Conservation (phyloP, 2,797 vertebrate species). For the Cryptoblepharus egeriae region DNA sequence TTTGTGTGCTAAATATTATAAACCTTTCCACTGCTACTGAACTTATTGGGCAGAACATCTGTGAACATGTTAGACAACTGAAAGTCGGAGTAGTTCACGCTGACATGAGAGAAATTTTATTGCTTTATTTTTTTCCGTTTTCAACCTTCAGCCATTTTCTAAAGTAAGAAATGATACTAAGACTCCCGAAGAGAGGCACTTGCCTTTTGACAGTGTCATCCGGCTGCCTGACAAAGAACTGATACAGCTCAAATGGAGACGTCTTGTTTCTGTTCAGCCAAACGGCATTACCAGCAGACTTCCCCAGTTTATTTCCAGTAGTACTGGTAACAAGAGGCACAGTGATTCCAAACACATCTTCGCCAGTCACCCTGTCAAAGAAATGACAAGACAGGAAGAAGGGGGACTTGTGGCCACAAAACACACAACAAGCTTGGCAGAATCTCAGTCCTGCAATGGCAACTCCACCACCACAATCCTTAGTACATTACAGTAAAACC, state of each 20-base stretch:
- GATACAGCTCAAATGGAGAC: constrained; percentile 94
- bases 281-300: constrained; percentile 94
- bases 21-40: too few species aligned
- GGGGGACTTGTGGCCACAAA: background rate
- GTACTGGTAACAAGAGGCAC: constrained; percentile 92
- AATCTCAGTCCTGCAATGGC: background rate
- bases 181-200: constrained; percentile 43
- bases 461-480: background rate
- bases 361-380: constrained; percentile 82
- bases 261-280: constrained; percentile 94
- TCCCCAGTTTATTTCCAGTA: constrained; percentile 93
- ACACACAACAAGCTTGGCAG: background rate
- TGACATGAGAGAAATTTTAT: background rate
- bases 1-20: background rate
- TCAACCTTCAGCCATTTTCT: constrained; percentile 14
- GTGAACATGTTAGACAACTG: background rate
- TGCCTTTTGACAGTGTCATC: constrained; percentile 86
- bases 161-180: background rate
- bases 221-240: constrained; percentile 92
- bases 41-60: background rate
- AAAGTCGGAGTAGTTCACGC: background rate
- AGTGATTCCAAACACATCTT: constrained; percentile 93
- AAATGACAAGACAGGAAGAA: background rate
- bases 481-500: too few species aligned
- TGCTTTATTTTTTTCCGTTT: background rate